phyloP scores from a whole-genome alignment of 2,888 invertebrate genomes.

The Lycophotia porphyrea region DNA sequence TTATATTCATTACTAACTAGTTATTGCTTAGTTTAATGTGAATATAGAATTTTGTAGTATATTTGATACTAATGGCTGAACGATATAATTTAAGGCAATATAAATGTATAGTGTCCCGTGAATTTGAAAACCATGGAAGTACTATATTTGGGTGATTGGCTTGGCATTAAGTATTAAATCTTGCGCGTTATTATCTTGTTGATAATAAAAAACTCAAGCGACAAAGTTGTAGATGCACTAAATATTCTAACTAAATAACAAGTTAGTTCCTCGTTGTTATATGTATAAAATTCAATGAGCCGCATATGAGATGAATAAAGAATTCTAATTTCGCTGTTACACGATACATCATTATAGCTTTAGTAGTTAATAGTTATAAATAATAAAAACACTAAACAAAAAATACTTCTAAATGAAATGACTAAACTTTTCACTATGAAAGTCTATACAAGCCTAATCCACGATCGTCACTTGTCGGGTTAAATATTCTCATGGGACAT shows the following conservation, averaged over 20 bases:
- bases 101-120: background rate
- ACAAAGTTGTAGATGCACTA: slow-evolving; percentile 2
- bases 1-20: slow-evolving; percentile 40
- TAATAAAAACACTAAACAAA: slow-evolving; percentile 53
- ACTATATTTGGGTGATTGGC: background rate
- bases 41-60: slow-evolving; percentile 19
- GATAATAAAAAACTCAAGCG: slow-evolving; percentile 4
- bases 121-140: slow-evolving; percentile 4
- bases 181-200: slow-evolving; percentile 10
- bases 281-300: slow-evolving; percentile 29
- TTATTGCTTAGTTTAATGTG: slow-evolving; percentile 54
- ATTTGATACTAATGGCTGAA: background rate
- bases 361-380: slow-evolving; percentile 44
- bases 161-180: slow-evolving; percentile 3
- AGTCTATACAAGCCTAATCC: slow-evolving; percentile 31
- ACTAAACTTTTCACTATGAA: slow-evolving; percentile 58
- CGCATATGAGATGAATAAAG: slow-evolving; percentile 5
- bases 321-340: slow-evolving; percentile 38
- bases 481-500: slow-evolving; percentile 16
- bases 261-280: slow-evolving; percentile 9
- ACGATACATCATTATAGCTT: slow-evolving; percentile 31
- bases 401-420: slow-evolving; percentile 64
- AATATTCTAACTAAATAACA: slow-evolving; percentile 10
- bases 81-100: slow-evolving; percentile 18
- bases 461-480: slow-evolving; percentile 1